phyloP scores from a whole-genome alignment of 2,113 vertebrate species.

The Loxodonta africana region DNA sequence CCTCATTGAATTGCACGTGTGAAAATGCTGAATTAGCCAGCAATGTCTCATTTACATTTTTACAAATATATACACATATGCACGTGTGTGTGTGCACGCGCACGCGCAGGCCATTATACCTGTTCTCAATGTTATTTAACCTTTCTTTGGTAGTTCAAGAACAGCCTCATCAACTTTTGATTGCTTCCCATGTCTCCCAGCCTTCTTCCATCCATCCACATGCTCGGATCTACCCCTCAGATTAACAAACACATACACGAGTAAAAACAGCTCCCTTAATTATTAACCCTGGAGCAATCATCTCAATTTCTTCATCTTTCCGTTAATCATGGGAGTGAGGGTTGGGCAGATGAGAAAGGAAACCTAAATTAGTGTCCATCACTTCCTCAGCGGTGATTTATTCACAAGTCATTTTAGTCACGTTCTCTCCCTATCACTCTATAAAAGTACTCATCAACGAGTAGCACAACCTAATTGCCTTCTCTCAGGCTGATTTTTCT shows the following conservation, averaged over 20 bases:
- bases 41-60: too few relatives aligned
- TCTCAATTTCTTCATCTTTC: background rate
- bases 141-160: too few relatives aligned
- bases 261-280: background rate
- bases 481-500: background rate
- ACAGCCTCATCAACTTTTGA: too few relatives aligned
- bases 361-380: background rate
- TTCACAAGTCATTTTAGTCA: background rate
- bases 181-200: background rate
- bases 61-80: too few relatives aligned
- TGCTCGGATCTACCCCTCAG: too few relatives aligned
- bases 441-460: background rate
- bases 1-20: too few relatives aligned
- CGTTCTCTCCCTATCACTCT: background rate
- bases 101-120: too few relatives aligned
- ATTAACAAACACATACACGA: background rate
- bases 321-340: background rate
- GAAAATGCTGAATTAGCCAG: too few relatives aligned
- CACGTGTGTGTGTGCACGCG: too few relatives aligned
- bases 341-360: background rate
- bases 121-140: too few relatives aligned
- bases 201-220: background rate
- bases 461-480: background rate
- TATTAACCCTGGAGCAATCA: background rate
- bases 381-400: background rate